These are phyloP conservation scores for Drosophila cognata DNA, from an alignment of 2,888 invertebrate genomes.

Conservation along the genomic window DNA sequence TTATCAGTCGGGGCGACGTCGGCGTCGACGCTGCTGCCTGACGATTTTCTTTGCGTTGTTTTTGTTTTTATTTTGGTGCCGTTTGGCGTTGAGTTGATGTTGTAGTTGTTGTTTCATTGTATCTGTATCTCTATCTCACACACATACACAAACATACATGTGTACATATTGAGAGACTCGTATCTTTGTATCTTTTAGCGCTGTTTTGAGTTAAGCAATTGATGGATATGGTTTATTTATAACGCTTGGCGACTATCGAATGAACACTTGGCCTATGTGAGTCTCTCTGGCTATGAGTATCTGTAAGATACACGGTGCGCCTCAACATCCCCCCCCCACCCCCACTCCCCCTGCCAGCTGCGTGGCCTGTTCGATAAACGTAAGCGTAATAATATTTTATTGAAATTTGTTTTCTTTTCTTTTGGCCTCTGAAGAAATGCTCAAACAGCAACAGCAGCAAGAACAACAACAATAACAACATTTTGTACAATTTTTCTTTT, in stretches of 20 bases:
- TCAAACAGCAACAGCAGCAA: conserved; percentile 9
- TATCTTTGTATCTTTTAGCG: conserved; percentile 81
- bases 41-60: conserved; percentile 72
- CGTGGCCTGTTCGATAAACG: conserved; percentile 75
- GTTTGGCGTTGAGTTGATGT: conserved; percentile 55
- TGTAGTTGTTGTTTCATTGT: conserved; percentile 58
- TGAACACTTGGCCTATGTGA: conserved; percentile 71
- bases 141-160: conserved; percentile 4
- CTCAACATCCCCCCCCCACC: neutral
- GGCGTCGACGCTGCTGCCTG: conserved; percentile 55
- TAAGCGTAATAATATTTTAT: conserved; percentile 84
- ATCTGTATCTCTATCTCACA: conserved; percentile 63
- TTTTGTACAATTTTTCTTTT: conserved; percentile 63
- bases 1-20: conserved; percentile 70
- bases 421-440: conserved; percentile 53
- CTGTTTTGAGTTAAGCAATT: conserved; percentile 83
- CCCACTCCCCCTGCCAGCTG: neutral
- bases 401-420: conserved; percentile 81
- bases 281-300: conserved; percentile 57
- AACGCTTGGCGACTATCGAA: conserved; percentile 81
- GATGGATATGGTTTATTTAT: conserved; percentile 84
- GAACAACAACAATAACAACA: conserved; percentile 33
- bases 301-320: conserved; percentile 71
- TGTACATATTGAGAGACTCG: conserved; percentile 45
- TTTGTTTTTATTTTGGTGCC: conserved; percentile 70